Evolutionary conservation across 2,797 vertebrate species (phyloP).

Genomic region (Channallabes apus): DNA sequence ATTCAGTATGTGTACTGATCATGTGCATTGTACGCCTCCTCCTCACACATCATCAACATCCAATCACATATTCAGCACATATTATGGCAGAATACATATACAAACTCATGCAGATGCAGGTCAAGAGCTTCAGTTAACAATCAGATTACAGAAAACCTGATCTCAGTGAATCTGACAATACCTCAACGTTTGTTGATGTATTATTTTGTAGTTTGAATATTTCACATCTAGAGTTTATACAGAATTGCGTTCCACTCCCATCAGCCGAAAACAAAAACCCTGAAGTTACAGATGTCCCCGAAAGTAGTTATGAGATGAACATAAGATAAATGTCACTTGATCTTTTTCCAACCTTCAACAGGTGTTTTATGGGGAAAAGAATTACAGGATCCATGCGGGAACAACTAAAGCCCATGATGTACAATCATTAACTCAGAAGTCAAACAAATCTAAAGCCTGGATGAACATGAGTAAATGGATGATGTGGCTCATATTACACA

Average conservation of each 20-base stretch:
- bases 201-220: neutral
- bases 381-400: neutral
- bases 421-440: conserved; percentile 34
- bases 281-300: neutral
- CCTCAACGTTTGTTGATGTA: neutral
- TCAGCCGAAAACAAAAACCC: neutral
- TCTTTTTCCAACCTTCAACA: neutral
- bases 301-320: neutral
- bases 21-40: too few species aligned
- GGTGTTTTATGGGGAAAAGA: neutral
- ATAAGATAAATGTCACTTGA: neutral
- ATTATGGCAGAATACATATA: neutral
- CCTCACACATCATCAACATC: too few species aligned
- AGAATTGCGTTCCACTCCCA: neutral
- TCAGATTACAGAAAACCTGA: neutral
- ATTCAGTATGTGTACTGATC: too few species aligned
- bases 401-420: neutral
- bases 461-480: neutral
- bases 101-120: neutral
- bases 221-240: neutral
- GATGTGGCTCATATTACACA: conserved; percentile 14
- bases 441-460: conserved; percentile 17
- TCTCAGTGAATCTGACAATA: neutral
- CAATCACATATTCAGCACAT: too few species aligned
- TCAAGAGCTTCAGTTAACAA: neutral